phyloP scores from a whole-genome alignment of 2,797 vertebrate genomes.

The Halcyon leucocephala region DNA sequence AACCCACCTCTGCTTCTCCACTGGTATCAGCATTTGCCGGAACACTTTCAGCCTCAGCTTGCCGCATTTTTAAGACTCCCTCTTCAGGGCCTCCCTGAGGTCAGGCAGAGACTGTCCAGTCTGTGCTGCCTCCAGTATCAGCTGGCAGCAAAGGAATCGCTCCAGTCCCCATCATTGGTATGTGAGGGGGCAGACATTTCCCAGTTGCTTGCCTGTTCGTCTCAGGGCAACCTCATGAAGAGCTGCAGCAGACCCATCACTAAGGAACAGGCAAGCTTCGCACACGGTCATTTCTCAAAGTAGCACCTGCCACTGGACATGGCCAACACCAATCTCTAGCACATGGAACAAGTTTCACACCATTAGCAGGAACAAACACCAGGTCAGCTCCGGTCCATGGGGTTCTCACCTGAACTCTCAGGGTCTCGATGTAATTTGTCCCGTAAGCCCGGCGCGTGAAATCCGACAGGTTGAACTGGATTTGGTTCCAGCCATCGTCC shows the following conservation, averaged over 20 bases:
- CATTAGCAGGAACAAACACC: not conserved
- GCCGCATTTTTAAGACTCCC: not conserved
- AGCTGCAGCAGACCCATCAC: not conserved
- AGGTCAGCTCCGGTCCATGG: not conserved
- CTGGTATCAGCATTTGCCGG: not conserved
- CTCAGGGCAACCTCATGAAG: not conserved
- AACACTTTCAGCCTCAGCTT: not conserved
- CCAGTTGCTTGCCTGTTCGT: not conserved
- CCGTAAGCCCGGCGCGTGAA: constrained; percentile 95
- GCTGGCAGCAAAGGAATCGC: not conserved
- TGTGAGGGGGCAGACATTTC: not conserved
- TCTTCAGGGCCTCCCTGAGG: not conserved
- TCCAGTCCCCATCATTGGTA: accelerated
- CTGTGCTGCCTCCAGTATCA: not conserved
- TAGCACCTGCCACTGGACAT: not conserved
- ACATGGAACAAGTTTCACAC: not conserved
- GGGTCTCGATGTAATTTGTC: constrained; percentile 96
- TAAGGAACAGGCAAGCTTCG: not conserved
- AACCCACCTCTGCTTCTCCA: not conserved
- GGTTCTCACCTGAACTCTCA: constrained; percentile 90
- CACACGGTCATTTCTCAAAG: not conserved
- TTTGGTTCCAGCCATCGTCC: constrained; percentile 98
- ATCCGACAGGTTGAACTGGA: constrained; percentile 96
- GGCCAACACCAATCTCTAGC: not conserved
- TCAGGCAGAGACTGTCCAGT: not conserved